phyloP scores from a whole-genome alignment of 2,888 invertebrate genomes.

The Athalia rosae region DNA sequence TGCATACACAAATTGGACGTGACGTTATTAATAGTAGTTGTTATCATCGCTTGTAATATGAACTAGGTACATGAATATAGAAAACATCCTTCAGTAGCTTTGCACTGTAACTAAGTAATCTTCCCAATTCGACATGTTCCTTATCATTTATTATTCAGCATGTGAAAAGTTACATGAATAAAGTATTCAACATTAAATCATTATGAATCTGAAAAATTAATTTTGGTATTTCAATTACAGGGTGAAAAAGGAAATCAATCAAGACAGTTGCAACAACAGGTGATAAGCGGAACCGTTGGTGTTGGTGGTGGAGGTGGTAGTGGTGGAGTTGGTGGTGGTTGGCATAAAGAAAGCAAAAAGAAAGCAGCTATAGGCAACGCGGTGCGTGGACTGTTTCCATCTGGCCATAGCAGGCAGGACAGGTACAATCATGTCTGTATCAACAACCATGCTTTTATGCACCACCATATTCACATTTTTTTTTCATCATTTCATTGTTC shows the following conservation, averaged over 20 bases:
- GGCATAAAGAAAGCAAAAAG: constrained; percentile 70
- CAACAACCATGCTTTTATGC: constrained; percentile 70
- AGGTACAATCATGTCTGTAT: constrained; percentile 74
- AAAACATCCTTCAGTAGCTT: too few relatives aligned
- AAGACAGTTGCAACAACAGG: constrained; percentile 62
- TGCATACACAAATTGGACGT: too few relatives aligned
- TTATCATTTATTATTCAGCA: too few relatives aligned
- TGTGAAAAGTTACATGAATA: too few relatives aligned
- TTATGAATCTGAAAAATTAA: not conserved
- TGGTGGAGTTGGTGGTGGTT: constrained; percentile 62
- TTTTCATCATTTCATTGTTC: constrained; percentile 61
- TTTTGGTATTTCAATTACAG: constrained; percentile 54
- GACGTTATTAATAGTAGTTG: too few relatives aligned
- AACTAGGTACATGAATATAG: too few relatives aligned
- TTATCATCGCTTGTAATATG: too few relatives aligned
- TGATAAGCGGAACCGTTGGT: constrained; percentile 51
- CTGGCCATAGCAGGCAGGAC: constrained; percentile 73
- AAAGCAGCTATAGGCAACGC: constrained; percentile 73
- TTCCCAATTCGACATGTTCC: too few relatives aligned
- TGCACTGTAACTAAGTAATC: too few relatives aligned
- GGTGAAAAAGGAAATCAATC: constrained; percentile 63
- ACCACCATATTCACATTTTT: constrained; percentile 49
- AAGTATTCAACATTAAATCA: too few relatives aligned
- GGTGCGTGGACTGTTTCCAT: constrained; percentile 72
- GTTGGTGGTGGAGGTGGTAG: constrained; percentile 32